These are phyloP conservation scores for Mobula hypostoma DNA, from an alignment of 2,113 vertebrate genomes.

Conservation along the genomic window DNA sequence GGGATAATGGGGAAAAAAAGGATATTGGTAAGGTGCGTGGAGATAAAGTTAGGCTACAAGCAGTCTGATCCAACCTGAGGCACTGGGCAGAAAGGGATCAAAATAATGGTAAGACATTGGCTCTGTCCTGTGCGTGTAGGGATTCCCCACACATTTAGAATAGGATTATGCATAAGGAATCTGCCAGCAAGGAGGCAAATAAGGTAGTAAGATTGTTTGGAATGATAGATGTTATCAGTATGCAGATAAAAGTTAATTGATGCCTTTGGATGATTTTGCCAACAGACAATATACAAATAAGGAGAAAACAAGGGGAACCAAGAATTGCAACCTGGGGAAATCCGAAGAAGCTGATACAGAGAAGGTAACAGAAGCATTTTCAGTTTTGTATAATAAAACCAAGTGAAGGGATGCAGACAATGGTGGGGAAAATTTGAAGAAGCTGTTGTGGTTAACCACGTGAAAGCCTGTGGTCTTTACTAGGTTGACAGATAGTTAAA, in stretches of 20 bases:
- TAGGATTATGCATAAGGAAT: neutral
- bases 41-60: neutral
- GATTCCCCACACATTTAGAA: neutral
- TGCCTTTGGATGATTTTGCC: neutral
- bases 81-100: neutral
- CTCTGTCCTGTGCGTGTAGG: neutral
- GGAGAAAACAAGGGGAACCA: neutral
- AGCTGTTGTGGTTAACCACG: neutral
- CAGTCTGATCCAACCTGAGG: neutral
- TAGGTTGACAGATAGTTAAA: neutral
- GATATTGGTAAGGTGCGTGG: neutral
- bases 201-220: neutral
- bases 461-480: neutral
- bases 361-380: neutral
- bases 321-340: neutral
- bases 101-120: neutral
- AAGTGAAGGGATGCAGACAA: neutral
- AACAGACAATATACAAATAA: neutral
- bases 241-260: neutral
- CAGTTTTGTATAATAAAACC: neutral
- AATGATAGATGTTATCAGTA: neutral
- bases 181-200: neutral
- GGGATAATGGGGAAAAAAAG: neutral
- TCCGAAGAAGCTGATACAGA: neutral
- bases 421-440: neutral